Evolutionary conservation across 2,888 invertebrate species (phyloP).

Genomic region (Conops quadrifasciatus): DNA sequence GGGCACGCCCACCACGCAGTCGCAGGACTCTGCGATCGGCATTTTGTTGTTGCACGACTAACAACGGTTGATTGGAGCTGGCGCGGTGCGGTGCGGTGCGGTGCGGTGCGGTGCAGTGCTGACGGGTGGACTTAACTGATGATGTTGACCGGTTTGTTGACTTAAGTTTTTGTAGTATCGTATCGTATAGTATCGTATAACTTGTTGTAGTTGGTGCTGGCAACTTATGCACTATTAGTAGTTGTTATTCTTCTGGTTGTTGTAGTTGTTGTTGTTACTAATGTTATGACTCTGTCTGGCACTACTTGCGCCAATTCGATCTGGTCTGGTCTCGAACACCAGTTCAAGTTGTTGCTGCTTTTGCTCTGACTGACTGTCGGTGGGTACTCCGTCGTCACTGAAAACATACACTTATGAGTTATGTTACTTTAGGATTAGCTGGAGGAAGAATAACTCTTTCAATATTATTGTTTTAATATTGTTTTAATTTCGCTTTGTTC

Average conservation of each 20-base stretch:
- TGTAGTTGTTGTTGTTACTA: background rate
- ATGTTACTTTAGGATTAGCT: background rate
- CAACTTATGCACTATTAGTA: too few relatives aligned
- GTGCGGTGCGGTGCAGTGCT: background rate
- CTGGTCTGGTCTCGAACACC: too few relatives aligned
- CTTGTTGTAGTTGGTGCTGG: background rate
- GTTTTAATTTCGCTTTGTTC: too few relatives aligned
- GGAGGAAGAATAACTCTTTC: background rate
- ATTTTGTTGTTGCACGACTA: constrained; percentile 46
- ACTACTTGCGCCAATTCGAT: background rate
- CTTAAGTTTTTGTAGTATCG: background rate
- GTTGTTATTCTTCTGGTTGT: background rate
- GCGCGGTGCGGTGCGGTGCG: constrained; percentile 14
- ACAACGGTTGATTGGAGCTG: constrained; percentile 36
- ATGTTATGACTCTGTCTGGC: background rate
- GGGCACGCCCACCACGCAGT: constrained; percentile 81
- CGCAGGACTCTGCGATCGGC: constrained; percentile 68
- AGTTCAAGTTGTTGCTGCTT: background rate
- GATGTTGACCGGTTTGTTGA: background rate
- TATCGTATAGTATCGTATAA: background rate
- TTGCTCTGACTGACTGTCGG: background rate
- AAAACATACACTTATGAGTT: background rate
- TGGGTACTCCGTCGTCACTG: constrained; percentile 1
- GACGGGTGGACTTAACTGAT: background rate
- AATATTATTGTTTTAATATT: too few relatives aligned